Percentiles rank a stretch among this genome's conserved stretches.
These are phyloP conservation scores for Dendrolimus kikuchii DNA, from an alignment of 1,140 invertebrate species.

Conservation along the genomic window DNA sequence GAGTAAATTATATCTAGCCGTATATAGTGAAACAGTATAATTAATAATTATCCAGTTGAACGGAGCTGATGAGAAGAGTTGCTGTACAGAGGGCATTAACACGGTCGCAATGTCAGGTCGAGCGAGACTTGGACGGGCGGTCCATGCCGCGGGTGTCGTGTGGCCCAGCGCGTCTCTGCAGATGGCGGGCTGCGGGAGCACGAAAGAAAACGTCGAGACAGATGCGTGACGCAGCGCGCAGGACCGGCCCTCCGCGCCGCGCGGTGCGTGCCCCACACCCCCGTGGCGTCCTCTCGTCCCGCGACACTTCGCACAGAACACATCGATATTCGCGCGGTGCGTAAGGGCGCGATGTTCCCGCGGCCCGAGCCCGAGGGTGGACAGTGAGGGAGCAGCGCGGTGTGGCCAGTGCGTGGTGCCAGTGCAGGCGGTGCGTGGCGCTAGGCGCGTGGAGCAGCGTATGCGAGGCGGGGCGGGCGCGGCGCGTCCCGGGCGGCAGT, in stretches of 20 bases:
- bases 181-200: slow-evolving; percentile 57
- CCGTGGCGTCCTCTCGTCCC: slow-evolving; percentile 21
- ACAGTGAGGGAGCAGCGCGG: slow-evolving; percentile 19
- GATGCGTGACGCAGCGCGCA: slow-evolving; percentile 69
- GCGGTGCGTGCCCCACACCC: slow-evolving; percentile 44
- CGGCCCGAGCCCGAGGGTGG: slow-evolving; percentile 24
- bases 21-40: too few species aligned
- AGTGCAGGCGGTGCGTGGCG: slow-evolving; percentile 39
- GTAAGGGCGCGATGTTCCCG: slow-evolving; percentile 43
- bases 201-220: slow-evolving; percentile 54
- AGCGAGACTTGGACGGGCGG: slow-evolving; percentile 8
- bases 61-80: slow-evolving; percentile 7
- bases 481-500: slow-evolving; percentile 58
- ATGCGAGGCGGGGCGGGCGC: slow-evolving; percentile 21
- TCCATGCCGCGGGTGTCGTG: slow-evolving; percentile 8
- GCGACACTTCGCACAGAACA: slow-evolving; percentile 43
- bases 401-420: slow-evolving; percentile 20
- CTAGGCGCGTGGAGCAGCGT: slow-evolving; percentile 33
- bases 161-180: slow-evolving; percentile 45
- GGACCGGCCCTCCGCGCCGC: slow-evolving; percentile 48
- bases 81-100: slow-evolving; percentile 20
- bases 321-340: slow-evolving; percentile 59
- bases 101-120: slow-evolving; percentile 21
- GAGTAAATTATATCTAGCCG: too few species aligned
- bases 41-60: background rate